phyloP scores from a whole-genome alignment of 2,888 invertebrate genomes.

The Drosophila flavopinicola region DNA sequence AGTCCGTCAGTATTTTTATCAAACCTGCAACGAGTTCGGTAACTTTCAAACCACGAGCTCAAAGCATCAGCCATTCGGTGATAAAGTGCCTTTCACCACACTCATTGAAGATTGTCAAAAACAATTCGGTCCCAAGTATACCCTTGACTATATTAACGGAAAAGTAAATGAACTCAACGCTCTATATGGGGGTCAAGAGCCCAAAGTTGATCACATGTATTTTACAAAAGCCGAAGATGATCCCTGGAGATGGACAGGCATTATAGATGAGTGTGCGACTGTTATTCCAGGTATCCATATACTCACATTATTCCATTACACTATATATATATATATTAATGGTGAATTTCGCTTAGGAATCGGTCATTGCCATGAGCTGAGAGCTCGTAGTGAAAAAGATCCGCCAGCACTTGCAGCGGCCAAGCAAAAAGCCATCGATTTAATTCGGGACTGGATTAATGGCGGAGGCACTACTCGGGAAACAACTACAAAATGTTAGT shows the following conservation, averaged over 20 bases:
- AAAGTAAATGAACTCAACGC: conserved; percentile 72
- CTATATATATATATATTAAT: no score
- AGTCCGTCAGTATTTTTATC: conserved; percentile 90
- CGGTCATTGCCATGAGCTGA: conserved; percentile 38
- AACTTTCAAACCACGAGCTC: conserved; percentile 81
- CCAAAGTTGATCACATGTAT: conserved; percentile 83
- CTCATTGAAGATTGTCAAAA: conserved; percentile 17
- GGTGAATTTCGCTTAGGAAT: conserved; percentile 18
- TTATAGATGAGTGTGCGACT: conserved; percentile 55
- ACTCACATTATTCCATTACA: neutral
- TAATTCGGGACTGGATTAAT: conserved; percentile 30
- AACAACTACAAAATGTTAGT: conserved; percentile 1
- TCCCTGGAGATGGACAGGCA: conserved; percentile 85
- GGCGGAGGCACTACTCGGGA: neutral
- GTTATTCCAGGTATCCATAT: conserved; percentile 30
- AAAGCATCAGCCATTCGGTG: conserved; percentile 37
- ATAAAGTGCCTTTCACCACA: conserved; percentile 5
- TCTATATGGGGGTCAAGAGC: conserved; percentile 83
- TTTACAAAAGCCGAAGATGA: conserved; percentile 85
- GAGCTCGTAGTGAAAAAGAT: conserved; percentile 15
- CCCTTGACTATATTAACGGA: conserved; percentile 32
- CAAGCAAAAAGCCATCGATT: conserved; percentile 23
- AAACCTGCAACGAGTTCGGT: conserved; percentile 92
- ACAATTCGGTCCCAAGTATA: conserved; percentile 32
- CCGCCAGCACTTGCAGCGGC: conserved; percentile 20